These are phyloP conservation scores for Trinectes maculatus DNA, from an alignment of 2,113 vertebrate species.

Conservation along the genomic window DNA sequence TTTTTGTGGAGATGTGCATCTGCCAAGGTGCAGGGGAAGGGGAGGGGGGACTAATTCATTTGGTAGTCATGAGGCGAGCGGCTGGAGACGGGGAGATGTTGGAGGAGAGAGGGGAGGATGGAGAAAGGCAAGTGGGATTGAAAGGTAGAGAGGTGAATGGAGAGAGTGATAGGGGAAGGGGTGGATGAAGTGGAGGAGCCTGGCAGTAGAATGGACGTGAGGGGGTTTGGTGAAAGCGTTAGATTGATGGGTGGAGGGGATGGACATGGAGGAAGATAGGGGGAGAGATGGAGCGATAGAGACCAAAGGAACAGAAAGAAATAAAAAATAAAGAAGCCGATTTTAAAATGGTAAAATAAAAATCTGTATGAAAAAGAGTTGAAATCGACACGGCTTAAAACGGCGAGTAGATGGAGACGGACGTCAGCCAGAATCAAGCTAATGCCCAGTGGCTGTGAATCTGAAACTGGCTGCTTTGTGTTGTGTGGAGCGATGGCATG, in stretches of 20 bases:
- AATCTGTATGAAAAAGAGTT: conserved; percentile 4
- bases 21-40: conserved; percentile 73
- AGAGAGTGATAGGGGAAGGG: neutral
- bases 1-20: conserved; percentile 82
- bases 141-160: neutral
- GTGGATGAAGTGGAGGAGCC: neutral
- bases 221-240: neutral
- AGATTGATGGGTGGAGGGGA: neutral
- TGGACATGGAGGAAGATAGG: neutral
- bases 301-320: neutral
- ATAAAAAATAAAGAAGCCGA: neutral
- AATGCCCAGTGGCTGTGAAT: conserved; percentile 29
- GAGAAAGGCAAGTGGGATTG: conserved; percentile 13
- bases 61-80: conserved; percentile 77
- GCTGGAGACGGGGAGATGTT: conserved; percentile 35
- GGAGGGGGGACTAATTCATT: conserved; percentile 77
- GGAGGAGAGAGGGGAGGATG: conserved; percentile 19
- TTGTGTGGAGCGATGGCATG: conserved; percentile 46
- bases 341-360: too few relatives aligned
- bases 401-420: conserved; percentile 22
- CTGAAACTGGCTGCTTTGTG: conserved; percentile 24
- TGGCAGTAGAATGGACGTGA: neutral
- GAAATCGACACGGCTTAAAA: too few relatives aligned
- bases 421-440: conserved; percentile 51
- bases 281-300: neutral